These are phyloP conservation scores for Melanostoma scalare DNA, from an alignment of 2,888 invertebrate genomes.

Conservation along the genomic window DNA sequence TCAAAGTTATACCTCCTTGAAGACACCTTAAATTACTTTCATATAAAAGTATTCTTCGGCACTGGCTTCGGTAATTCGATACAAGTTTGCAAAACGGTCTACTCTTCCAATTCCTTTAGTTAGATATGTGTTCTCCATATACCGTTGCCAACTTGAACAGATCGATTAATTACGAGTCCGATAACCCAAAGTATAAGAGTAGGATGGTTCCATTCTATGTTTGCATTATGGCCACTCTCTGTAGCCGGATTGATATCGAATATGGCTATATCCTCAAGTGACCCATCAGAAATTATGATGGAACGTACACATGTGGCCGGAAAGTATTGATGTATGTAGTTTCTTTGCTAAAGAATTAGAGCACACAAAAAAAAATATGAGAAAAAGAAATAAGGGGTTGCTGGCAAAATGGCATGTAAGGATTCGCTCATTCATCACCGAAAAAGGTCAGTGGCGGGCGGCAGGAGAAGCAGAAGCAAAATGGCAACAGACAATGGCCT, in stretches of 20 bases:
- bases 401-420: slow-evolving; percentile 51
- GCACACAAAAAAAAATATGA: slow-evolving; percentile 12
- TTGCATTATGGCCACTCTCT: slow-evolving; percentile 30
- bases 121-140: slow-evolving; percentile 21
- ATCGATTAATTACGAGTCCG: slow-evolving; percentile 67
- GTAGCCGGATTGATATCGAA: slow-evolving; percentile 59
- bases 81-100: slow-evolving; percentile 46
- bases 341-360: slow-evolving; percentile 30
- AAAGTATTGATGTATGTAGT: slow-evolving; percentile 32
- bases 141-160: slow-evolving; percentile 53
- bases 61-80: slow-evolving; percentile 41
- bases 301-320: slow-evolving; percentile 69
- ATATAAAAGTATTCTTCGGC: background rate
- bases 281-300: slow-evolving; percentile 72
- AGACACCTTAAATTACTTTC: slow-evolving; percentile 1
- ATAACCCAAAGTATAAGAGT: slow-evolving; percentile 42
- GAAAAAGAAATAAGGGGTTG: slow-evolving; percentile 61
- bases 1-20: background rate
- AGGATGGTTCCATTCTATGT: slow-evolving; percentile 7
- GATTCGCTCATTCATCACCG: slow-evolving; percentile 69
- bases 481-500: slow-evolving; percentile 71
- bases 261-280: slow-evolving; percentile 69
- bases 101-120: background rate
- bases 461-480: slow-evolving; percentile 46
- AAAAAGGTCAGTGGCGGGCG: slow-evolving; percentile 47